Evolutionary conservation across 2,113 vertebrate genomes (phyloP), one percentile per base, ranked within the genome.

Genomic region (Stigmatopora nigra): DNA sequence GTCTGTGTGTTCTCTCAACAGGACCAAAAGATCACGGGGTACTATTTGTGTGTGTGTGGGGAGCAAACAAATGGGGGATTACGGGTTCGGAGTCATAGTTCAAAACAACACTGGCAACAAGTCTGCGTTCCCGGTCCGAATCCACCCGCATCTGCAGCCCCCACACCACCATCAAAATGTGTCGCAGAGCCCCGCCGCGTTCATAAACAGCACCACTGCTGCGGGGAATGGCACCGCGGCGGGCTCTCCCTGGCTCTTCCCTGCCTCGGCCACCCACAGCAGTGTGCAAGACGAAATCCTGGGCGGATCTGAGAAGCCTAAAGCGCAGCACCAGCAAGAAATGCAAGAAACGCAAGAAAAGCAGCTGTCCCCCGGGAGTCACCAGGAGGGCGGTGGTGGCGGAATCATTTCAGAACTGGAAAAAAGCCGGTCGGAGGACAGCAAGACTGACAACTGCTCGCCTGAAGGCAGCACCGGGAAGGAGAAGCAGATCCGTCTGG

Each of bases 31-130:
- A 86, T 83, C 88, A 86, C 82, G 78, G 85, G 86, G 82, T 86
- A 87, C 82, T 85, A 87, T 87, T 89, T 88, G 83, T 83, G 78
- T 86, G 85, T 85, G 85, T 88, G 86, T 83, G 88, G 84, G 87
- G 75, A 86, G 78, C 86, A 87, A 88, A 94, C 96, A 95, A 97
- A 99, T 99, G 97, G 97, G 97, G 95, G 97, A 99, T 98, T 99
- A 99, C 96, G 97, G 97, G 93, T 99, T 99, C 88, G 97, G 97
- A 94, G 96, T 99, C 92, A 91, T 99, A 92, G 96, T 99, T 88
- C 97, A 99, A 92, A 98, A 97, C 92, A 99, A 98, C 90, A 96
- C 94, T 91, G 95, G 94, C 92, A 98, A 94, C 91, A 99, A 99
- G 91, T 96, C 96, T 86, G 95, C 96, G 90, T 99, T 98, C 95